Evolutionary conservation across 2,888 invertebrate genomes (phyloP), one percentile per base, ranked within the genome.

Genomic region (Sarcophaga carnaria): DNA sequence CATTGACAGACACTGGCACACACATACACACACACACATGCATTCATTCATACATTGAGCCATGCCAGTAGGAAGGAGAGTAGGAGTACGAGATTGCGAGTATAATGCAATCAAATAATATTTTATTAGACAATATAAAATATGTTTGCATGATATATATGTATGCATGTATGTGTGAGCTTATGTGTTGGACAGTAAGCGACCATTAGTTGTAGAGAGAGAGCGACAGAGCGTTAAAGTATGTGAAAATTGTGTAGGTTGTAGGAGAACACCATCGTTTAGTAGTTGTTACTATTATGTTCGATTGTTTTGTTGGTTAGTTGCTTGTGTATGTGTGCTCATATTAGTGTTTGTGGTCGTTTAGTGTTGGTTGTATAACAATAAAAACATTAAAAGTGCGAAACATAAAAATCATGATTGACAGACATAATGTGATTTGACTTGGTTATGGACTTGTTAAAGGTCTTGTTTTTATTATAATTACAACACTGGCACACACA

Each of bases 361-460:
- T 54, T 54, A 14, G 54, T 27, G 4, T 17, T 37, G 11, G 22
- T 20, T 37, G 37, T 10, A 17, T 17, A 67, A 45, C n/a, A 67
- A 45, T 20, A 17, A 54, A 14, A 54, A 12, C 4, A 54, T 12
- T 54, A 17, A 54, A 54, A 54, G 54, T 80, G 76, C 62, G 66
- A 76, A 76, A 76, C 84, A 80, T 71, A 85, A 75, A 75, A 80
- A 78, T 37, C 76, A 71, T 76, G 76, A 76, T 85, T 85, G 84
- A 85, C 84, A 85, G 84, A 85, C 84, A 85, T 80, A 77, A 85
- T 85, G 71, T 71, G 76, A 83, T 83, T 83, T 83, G 74, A 74
- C 37, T 83, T 83, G 82, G 63, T 14, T 17, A 70, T 63, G 70
- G 70, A 59, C 54, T 64, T 70, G 66, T 62, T n/a, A 22, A 20